Conservation (phyloP, 2,888 invertebrate species). For the Monoplex corrugatus region DNA sequence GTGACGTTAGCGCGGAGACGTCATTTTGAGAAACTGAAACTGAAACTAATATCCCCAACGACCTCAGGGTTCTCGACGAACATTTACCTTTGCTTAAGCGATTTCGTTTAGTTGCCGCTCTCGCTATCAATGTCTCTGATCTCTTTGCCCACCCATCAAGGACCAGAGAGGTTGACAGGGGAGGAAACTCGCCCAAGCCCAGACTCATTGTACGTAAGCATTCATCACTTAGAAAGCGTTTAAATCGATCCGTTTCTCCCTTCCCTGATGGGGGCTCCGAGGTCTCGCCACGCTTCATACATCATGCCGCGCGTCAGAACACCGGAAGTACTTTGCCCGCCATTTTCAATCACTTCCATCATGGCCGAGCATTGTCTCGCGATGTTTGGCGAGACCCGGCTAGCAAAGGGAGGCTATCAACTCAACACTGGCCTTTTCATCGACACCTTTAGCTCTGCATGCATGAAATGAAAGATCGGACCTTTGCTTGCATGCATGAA, state of each 20-base stretch:
- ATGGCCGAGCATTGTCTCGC: constrained; percentile 19
- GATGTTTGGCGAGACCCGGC: not conserved
- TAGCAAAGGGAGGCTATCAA: not conserved
- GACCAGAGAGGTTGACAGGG: too few relatives aligned
- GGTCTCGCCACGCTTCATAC: constrained; percentile 33
- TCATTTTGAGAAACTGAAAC: too few relatives aligned
- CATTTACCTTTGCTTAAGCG: too few relatives aligned
- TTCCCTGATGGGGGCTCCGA: constrained; percentile 12
- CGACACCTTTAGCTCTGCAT: too few relatives aligned
- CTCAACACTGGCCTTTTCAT: not conserved
- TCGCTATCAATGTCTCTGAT: too few relatives aligned
- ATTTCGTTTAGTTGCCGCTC: too few relatives aligned
- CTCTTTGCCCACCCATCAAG: too few relatives aligned
- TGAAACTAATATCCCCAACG: too few relatives aligned
- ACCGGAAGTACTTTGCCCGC: constrained; percentile 51
- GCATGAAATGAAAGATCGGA: not conserved
- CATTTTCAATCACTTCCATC: constrained; percentile 36
- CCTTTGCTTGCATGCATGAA: too few relatives aligned
- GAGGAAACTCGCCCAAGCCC: constrained; percentile 15
- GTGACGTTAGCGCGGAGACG: too few relatives aligned
- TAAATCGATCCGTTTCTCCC: constrained; percentile 32
- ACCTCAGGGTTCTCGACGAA: too few relatives aligned
- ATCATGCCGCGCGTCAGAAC: constrained; percentile 33
- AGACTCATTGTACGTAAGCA: constrained; percentile 39
- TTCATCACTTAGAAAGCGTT: constrained; percentile 40